phyloP scores from a whole-genome alignment of 2,113 vertebrate species.

The Lipotes vexillifer region DNA sequence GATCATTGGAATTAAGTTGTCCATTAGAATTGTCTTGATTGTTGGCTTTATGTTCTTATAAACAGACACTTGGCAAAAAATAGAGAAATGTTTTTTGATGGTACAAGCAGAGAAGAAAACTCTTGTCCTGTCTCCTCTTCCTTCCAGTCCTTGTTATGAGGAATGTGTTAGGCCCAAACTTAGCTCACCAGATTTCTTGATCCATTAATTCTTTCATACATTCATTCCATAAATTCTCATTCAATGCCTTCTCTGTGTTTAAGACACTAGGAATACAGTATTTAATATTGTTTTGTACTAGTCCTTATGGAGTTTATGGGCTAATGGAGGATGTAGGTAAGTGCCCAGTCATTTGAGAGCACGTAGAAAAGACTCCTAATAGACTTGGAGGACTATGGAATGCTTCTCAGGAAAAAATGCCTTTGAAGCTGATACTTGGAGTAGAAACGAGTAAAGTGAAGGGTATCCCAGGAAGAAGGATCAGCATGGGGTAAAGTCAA shows the following conservation, averaged over 20 bases:
- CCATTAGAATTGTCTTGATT: neutral
- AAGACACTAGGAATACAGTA: neutral
- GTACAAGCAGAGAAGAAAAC: neutral
- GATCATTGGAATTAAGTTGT: neutral
- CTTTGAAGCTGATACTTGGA: neutral
- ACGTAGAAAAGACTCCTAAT: neutral
- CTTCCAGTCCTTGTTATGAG: neutral
- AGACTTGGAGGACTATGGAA: neutral
- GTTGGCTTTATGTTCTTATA: neutral
- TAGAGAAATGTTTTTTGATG: neutral
- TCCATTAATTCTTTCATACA: neutral
- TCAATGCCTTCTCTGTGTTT: neutral
- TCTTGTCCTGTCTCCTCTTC: neutral
- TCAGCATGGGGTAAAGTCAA: neutral
- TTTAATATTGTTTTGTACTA: neutral
- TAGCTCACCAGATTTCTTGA: neutral
- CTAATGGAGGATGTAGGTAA: neutral
- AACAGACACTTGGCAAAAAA: neutral
- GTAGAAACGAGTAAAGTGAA: neutral
- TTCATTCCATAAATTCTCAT: neutral
- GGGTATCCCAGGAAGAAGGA: neutral
- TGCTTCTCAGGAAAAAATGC: neutral
- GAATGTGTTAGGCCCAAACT: neutral
- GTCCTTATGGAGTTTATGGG: neutral
- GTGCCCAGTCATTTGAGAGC: neutral